phyloP scores from a whole-genome alignment of 1,140 invertebrate genomes.

The Carposina sasakii region DNA sequence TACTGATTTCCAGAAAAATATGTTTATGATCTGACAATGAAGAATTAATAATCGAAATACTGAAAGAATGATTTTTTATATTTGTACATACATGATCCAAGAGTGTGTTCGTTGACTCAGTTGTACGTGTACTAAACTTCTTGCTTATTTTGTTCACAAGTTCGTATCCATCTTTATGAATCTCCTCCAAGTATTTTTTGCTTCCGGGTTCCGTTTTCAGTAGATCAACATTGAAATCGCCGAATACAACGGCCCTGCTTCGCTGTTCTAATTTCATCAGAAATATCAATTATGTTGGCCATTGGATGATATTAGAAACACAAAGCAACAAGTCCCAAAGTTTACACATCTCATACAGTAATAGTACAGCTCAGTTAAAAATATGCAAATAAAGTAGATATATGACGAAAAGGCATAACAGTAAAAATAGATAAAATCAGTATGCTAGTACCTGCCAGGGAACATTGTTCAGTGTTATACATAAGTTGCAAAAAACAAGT shows the following conservation, averaged over 20 bases:
- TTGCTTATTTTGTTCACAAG: conserved; percentile 30
- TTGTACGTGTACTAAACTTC: conserved; percentile 19
- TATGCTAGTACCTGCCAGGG: too few relatives aligned
- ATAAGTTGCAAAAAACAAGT: too few relatives aligned
- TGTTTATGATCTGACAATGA: conserved; percentile 29
- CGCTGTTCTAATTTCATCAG: conserved; percentile 21
- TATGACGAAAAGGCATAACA: too few relatives aligned
- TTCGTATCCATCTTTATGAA: conserved; percentile 23
- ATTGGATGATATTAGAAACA: too few relatives aligned
- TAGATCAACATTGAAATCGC: conserved; percentile 29
- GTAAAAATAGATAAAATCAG: too few relatives aligned
- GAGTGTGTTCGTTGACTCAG: conserved; percentile 20
- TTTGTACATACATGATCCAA: conserved; percentile 28
- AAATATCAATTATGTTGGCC: too few relatives aligned
- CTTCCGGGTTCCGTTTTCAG: conserved; percentile 8
- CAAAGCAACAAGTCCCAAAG: too few relatives aligned
- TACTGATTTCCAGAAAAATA: conserved; percentile 19
- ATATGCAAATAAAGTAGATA: too few relatives aligned
- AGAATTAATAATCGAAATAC: conserved; percentile 22
- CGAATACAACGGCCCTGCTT: conserved; percentile 21
- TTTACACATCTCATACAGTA: too few relatives aligned
- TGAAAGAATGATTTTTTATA: conserved; percentile 17
- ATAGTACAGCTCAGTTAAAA: too few relatives aligned
- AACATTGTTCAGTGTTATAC: too few relatives aligned
- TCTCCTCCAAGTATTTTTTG: conserved; percentile 8